A percentile compares a stretch with the other conserved stretches of the same genome.
These are phyloP conservation scores for Anoplolepis gracilipes DNA, from an alignment of 1,140 invertebrate species.

Conservation along the genomic window DNA sequence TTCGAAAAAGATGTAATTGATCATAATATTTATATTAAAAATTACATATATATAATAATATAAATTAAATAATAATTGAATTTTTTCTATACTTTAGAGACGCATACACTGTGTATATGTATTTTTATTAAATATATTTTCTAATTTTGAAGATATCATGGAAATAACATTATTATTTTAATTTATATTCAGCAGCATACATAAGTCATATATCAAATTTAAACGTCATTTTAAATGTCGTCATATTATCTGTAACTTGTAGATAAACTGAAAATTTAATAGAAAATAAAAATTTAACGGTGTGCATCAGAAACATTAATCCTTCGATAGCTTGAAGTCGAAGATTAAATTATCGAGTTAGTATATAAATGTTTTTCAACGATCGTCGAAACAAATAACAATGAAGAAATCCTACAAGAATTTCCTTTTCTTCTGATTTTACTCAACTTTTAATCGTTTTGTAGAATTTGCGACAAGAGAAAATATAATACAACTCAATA, in stretches of 20 bases:
- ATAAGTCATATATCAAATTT: not conserved
- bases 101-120: not conserved
- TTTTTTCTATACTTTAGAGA: not conserved
- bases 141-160: not conserved
- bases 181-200: slow-evolving; percentile 12
- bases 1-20: not conserved
- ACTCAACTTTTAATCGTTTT: not conserved
- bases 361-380: slow-evolving; percentile 6
- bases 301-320: slow-evolving; percentile 19
- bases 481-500: too few relatives aligned
- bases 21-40: not conserved
- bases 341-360: slow-evolving; percentile 24
- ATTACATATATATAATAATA: not conserved
- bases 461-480: not conserved
- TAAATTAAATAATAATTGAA: not conserved
- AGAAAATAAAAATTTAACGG: slow-evolving; percentile 18
- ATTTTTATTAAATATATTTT: not conserved
- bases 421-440: not conserved
- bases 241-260: not conserved
- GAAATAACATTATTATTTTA: not conserved
- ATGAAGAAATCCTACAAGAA: not conserved
- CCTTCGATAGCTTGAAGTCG: not conserved
- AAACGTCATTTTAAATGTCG: slow-evolving; percentile 20
- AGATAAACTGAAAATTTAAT: slow-evolving; percentile 15
- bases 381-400: slow-evolving; percentile 7